Evolutionary conservation across 2,113 vertebrate species (phyloP), one percentile per base, ranked within the genome.

Genomic region (Coregonus clupeaformis): DNA sequence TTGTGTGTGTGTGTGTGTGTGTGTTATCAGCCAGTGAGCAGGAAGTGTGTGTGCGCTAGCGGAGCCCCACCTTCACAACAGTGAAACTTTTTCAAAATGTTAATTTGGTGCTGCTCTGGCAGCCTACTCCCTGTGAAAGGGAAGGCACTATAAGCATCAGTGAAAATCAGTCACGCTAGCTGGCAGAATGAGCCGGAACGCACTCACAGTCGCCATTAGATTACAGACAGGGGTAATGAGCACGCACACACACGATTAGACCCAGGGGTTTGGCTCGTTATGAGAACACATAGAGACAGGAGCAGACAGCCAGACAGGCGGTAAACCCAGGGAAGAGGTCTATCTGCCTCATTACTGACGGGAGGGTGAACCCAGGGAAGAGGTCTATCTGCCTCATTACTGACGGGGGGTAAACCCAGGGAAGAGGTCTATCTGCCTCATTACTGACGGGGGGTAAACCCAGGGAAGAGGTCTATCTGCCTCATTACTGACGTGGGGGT

Each of bases 351-450:
- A n/a, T n/a, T n/a, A n/a, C n/a, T n/a, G n/a, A n/a, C n/a, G n/a
- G n/a, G n/a, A n/a, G n/a, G n/a, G 29, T 52, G 66, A 69, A 20
- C 32, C 32, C 1, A 36, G 7, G 27, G 27, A 27, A 1, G 12
- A 42, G 45, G 32, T 5, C 6, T 68, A 20, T 29, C 14, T n/a
- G 29, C 71, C 74, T 74, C 62, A 76, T 79, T 74, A 79, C 32
- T 11, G 20, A 9, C 18, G 29, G 42, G 49, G 11, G 49, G 29
- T 49, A 72, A 71, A 20, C 32, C 32, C 1, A 36, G 7, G 27
- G 27, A 27, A 1, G 12, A 42, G 45, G 32, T 5, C 6, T 68
- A 20, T 29, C 14, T n/a, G 29, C 71, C 74, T 74, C 62, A 76
- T 79, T 74, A 79, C 32, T 11, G 20, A 9, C 18, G 29, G 42